phyloP scores from a whole-genome alignment of 2,113 vertebrate species.

The Pelusios castaneus region DNA sequence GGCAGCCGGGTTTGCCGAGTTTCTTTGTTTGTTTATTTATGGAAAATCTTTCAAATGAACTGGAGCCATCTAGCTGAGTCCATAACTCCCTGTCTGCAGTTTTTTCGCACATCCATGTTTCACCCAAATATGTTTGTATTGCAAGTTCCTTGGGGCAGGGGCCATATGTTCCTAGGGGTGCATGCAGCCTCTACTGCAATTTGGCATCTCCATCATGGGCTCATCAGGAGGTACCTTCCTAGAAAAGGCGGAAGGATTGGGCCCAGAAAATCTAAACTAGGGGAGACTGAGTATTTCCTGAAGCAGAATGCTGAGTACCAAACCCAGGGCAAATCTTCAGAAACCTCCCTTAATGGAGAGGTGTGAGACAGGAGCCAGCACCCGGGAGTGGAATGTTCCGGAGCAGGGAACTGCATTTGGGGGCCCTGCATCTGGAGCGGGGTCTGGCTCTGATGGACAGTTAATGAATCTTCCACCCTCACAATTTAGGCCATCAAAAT shows the following conservation, averaged over 20 bases:
- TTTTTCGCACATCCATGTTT: no score
- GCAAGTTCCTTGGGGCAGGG: not conserved
- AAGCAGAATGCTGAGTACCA: not conserved
- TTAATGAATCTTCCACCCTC: conserved; percentile 58
- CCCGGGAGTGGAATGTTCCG: not conserved
- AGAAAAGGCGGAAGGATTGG: not conserved
- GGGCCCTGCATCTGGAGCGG: conserved; percentile 34
- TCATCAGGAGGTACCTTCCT: not conserved
- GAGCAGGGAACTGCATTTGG: not conserved
- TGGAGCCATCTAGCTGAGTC: not conserved
- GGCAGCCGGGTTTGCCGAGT: not conserved
- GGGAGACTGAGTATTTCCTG: not conserved
- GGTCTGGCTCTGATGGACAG: conserved; percentile 28
- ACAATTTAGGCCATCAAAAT: conserved; percentile 58
- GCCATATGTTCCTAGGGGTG: not conserved
- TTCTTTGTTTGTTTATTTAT: no score
- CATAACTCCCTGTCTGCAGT: not conserved
- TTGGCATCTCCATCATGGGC: not conserved
- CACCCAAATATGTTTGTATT: not conserved
- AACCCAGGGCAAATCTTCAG: not conserved
- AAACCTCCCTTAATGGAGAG: not conserved
- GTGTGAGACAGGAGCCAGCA: fast-evolving
- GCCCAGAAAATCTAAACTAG: not conserved
- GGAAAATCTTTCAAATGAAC: not conserved
- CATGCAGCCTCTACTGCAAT: not conserved